Conservation (phyloP, 2,797 vertebrate species). For the Myiothlypis chrysogaster region DNA sequence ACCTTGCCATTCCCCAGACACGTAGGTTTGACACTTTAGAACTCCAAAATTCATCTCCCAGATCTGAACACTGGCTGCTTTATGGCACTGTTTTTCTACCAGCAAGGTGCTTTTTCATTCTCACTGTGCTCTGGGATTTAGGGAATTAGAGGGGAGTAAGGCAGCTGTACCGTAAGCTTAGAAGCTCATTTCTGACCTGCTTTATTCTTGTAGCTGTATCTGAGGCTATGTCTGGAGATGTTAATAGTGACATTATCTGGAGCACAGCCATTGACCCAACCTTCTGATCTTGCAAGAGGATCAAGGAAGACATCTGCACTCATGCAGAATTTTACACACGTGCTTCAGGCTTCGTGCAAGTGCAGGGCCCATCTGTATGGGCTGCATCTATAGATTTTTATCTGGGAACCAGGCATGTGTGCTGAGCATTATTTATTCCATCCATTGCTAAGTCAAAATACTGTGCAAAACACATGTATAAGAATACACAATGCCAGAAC, state of each 20-base stretch:
- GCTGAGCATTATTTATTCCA: neutral
- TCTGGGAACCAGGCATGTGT: neutral
- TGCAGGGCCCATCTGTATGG: neutral
- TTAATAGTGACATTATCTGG: conserved; percentile 8
- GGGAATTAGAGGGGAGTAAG: neutral
- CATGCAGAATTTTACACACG: neutral
- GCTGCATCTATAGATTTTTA: neutral
- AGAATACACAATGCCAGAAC: neutral
- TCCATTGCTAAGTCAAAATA: neutral
- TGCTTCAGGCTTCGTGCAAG: neutral
- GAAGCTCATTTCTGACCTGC: neutral
- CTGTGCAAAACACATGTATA: neutral
- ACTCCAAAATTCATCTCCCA: neutral
- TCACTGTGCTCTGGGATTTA: neutral
- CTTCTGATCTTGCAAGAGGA: conserved; percentile 6
- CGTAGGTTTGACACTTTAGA: neutral
- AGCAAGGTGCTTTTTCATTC: neutral
- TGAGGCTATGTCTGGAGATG: neutral
- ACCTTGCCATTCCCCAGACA: neutral
- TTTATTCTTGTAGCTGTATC: conserved; percentile 7
- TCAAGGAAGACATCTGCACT: neutral
- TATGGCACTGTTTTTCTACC: neutral
- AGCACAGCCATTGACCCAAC: neutral
- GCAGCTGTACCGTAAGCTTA: neutral
- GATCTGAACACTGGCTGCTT: neutral